phyloP scores from a whole-genome alignment of 2,113 vertebrate species.

The Zapornia atra region DNA sequence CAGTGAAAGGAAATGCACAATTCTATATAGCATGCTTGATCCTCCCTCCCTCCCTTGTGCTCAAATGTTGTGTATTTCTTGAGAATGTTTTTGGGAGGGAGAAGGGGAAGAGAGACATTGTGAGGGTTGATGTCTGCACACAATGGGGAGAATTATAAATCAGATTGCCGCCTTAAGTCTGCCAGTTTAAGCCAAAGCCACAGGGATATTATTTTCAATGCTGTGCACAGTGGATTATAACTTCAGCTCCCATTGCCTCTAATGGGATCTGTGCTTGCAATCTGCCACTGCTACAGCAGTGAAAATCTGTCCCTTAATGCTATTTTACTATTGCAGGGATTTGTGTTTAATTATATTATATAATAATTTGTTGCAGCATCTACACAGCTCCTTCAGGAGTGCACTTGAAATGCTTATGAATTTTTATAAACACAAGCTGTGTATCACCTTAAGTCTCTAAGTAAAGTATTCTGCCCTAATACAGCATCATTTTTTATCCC shows the following conservation, averaged over 20 bases:
- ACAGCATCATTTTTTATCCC: not conserved
- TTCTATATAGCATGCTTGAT: not conserved
- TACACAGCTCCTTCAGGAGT: conserved; percentile 1
- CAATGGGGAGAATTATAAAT: not conserved
- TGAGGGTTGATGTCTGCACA: not conserved
- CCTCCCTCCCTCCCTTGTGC: not conserved
- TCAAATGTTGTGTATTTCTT: not conserved
- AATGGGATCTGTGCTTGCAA: conserved; percentile 45
- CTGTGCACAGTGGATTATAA: conserved; percentile 6
- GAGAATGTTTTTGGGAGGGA: not conserved
- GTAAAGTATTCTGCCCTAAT: not conserved
- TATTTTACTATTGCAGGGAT: conserved; percentile 31
- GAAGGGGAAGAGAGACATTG: not conserved
- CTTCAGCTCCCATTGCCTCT: conserved; percentile 48
- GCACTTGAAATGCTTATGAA: not conserved
- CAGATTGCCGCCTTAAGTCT: conserved; percentile 11
- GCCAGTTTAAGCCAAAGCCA: conserved; percentile 33
- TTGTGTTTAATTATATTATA: conserved; percentile 58
- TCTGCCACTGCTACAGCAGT: not conserved
- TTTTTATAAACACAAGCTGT: conserved; percentile 48
- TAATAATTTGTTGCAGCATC: conserved; percentile 29
- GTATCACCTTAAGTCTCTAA: not conserved
- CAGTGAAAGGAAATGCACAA: not conserved
- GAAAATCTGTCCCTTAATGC: conserved; percentile 46
- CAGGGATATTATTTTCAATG: conserved; percentile 35